These are phyloP conservation scores for Periophthalmus modestus DNA, from an alignment of 2,113 vertebrate genomes.

Conservation along the genomic window DNA sequence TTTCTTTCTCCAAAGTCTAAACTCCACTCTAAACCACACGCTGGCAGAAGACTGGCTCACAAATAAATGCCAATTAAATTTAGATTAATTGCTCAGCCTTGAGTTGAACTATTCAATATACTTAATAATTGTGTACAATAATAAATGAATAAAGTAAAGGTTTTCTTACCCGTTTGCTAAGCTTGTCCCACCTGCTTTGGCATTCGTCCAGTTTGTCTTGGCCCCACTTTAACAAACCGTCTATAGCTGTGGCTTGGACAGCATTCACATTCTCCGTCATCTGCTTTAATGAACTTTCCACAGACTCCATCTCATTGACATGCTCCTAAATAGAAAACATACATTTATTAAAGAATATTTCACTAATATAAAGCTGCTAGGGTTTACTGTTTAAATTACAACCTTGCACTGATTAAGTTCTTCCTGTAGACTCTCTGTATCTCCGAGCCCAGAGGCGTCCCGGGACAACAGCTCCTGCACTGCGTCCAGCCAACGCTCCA, in stretches of 20 bases:
- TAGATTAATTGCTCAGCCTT: no score
- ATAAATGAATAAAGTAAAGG: not conserved
- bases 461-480: conserved; percentile 84
- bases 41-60: no score
- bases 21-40: no score
- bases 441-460: conserved; percentile 75
- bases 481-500: conserved; percentile 84
- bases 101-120: no score
- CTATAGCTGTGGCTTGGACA: conserved; percentile 77
- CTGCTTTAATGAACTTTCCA: conserved; percentile 86
- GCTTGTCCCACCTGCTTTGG: conserved; percentile 81
- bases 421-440: conserved; percentile 77
- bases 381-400: conserved; percentile 28
- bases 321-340: conserved; percentile 51
- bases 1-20: no score
- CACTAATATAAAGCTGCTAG: not conserved
- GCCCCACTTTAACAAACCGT: conserved; percentile 80
- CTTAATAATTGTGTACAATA: not conserved
- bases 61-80: no score
- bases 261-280: conserved; percentile 83
- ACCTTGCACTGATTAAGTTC: conserved; percentile 90
- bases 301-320: conserved; percentile 73
- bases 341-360: not conserved
- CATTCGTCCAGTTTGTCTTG: conserved; percentile 77
- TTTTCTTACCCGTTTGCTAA: conserved; percentile 86